phyloP scores from a whole-genome alignment of 2,888 invertebrate genomes.

The Morpho achilles region DNA sequence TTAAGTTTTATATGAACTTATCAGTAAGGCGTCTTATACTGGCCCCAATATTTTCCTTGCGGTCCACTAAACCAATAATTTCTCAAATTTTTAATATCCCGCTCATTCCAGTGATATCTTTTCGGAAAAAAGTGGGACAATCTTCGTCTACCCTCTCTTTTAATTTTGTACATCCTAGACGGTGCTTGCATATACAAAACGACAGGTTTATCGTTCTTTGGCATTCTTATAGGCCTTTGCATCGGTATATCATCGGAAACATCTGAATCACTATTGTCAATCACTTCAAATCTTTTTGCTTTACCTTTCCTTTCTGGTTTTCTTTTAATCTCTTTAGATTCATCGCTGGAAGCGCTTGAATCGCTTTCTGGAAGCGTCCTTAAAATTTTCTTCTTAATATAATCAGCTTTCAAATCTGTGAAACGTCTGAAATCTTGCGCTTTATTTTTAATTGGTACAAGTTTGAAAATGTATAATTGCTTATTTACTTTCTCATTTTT shows the following conservation, averaged over 20 bases:
- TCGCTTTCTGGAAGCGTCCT: conserved; percentile 12
- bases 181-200: conserved; percentile 32
- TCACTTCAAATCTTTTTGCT: conserved; percentile 4
- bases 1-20: not conserved
- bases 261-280: conserved; percentile 6
- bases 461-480: conserved; percentile 9
- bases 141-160: conserved; percentile 30
- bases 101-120: conserved; percentile 43
- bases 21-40: conserved; percentile 30
- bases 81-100: conserved; percentile 42
- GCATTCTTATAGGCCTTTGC: not conserved
- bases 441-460: conserved; percentile 6
- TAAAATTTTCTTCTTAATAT: conserved; percentile 15
- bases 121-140: conserved; percentile 52
- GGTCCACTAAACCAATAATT: conserved; percentile 55
- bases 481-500: conserved; percentile 3
- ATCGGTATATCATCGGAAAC: conserved; percentile 11
- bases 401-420: conserved; percentile 1
- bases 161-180: conserved; percentile 17
- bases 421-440: conserved; percentile 4
- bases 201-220: conserved; percentile 2
- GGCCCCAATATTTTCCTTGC: conserved; percentile 35
- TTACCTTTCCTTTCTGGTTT: not conserved
- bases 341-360: conserved; percentile 8
- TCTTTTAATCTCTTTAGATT: conserved; percentile 3